phyloP scores from a whole-genome alignment of 2,888 invertebrate species.

The Xiphydria camelus region DNA sequence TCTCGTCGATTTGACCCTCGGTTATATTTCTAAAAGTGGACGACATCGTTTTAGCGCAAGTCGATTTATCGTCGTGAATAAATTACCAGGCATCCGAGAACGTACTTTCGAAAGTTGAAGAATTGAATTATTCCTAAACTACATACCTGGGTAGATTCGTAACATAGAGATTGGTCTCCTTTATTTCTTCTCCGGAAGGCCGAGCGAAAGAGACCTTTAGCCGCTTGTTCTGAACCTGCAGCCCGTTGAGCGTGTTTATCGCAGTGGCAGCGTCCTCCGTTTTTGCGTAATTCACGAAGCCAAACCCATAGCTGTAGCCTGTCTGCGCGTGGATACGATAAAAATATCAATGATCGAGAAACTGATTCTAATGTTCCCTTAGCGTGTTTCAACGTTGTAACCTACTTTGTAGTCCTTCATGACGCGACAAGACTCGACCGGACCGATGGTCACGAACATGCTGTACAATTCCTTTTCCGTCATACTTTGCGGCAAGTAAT shows the following conservation, averaged over 20 bases:
- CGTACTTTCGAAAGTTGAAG: too few species aligned
- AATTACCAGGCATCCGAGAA: too few species aligned
- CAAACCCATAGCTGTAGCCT: conserved; percentile 95
- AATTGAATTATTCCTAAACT: too few species aligned
- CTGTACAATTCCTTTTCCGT: conserved; percentile 88
- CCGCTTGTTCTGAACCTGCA: conserved; percentile 86
- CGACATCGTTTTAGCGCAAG: too few species aligned
- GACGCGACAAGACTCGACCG: conserved; percentile 86
- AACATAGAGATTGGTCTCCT: conserved; percentile 92
- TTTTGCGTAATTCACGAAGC: conserved; percentile 88
- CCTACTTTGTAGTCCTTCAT: conserved; percentile 86
- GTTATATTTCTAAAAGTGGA: conserved; percentile 65
- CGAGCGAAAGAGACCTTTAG: conserved; percentile 93
- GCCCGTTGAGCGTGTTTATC: conserved; percentile 84
- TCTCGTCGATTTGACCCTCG: conserved; percentile 79
- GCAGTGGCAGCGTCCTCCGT: conserved; percentile 86
- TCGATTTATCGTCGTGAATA: too few species aligned
- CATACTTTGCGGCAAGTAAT: conserved; percentile 93
- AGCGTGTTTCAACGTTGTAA: conserved; percentile 1
- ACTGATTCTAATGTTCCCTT: too few species aligned
- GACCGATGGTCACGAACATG: conserved; percentile 86
- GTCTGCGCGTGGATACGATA: conserved; percentile 70
- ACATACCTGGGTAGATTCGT: conserved; percentile 81
- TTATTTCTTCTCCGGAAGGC: conserved; percentile 88
- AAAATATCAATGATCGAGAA: not conserved